Evolutionary conservation across 2,888 invertebrate genomes (phyloP).

Genomic region (Lepidochitona cinerea): DNA sequence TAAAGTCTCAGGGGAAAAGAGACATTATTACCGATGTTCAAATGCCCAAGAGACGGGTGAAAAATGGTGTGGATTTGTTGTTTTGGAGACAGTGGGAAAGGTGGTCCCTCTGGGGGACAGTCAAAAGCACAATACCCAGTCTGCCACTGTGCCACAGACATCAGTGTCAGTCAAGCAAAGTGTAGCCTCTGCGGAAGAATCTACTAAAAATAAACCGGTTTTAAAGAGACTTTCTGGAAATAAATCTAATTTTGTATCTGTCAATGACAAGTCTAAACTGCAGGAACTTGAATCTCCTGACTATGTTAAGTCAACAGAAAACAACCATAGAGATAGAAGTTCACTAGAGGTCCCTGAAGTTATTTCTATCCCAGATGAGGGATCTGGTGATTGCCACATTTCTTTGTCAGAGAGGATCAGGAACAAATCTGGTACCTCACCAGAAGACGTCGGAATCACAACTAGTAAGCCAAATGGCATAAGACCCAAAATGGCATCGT

Average conservation of each 20-base stretch:
- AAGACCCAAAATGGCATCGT: background rate
- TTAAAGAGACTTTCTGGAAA: background rate
- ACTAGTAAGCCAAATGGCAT: background rate
- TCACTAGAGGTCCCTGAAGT: too few species aligned
- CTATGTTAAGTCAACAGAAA: background rate
- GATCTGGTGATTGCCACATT: background rate
- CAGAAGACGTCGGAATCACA: background rate
- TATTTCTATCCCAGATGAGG: background rate
- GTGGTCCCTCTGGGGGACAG: background rate
- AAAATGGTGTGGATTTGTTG: conserved; percentile 41
- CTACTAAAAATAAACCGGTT: background rate
- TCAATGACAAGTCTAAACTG: too few species aligned
- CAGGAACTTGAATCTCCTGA: background rate
- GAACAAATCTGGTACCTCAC: background rate
- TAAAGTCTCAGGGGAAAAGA: conserved; percentile 26
- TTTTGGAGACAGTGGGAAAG: background rate
- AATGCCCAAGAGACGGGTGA: conserved; percentile 25
- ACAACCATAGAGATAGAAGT: background rate
- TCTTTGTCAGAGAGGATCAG: background rate
- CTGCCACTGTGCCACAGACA: background rate
- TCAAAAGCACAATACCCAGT: background rate
- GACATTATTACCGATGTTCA: conserved; percentile 42
- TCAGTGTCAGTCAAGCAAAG: background rate
- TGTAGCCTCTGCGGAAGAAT: background rate
- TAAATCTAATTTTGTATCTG: too few species aligned